Evolutionary conservation across 2,888 invertebrate genomes (phyloP), one percentile per base, ranked within the genome.

Genomic region (Zaprionus lineosus): DNA sequence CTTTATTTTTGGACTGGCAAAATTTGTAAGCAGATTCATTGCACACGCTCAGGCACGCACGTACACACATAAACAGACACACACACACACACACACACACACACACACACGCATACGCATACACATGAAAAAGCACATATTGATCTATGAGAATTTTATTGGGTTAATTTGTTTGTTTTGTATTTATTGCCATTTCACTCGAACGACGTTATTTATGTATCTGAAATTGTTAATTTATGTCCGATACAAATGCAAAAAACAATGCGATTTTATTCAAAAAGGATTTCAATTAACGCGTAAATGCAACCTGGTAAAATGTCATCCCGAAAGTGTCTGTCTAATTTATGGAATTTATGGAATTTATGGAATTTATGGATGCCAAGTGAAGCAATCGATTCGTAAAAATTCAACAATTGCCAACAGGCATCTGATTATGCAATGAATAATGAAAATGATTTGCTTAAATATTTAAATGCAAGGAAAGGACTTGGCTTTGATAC

Each of bases 81-180:
- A 16, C 29, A 9, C 16, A 4, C 33, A 34, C 8, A 11, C 21
- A 8, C 4, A 19, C 24, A 5, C 28, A 29, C 8, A n/a, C 21
- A 6, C 4, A 19, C 19, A 53, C 19, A 11, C 24, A 33, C 19
- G 19, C 4, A 58, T 8, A 24, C 2, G 24, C 14, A 14, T 2
- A 5, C 24, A 4, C 16, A 15, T 46, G 64, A n/a, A n/a, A n/a
- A n/a, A n/a, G n/a, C n/a, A n/a, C n/a, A n/a, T n/a, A n/a, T n/a
- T 68, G 63, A 81, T 76, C 78, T 82, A 78, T 82, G 59, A 47
- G 21, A 65, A 73, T 81, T 81, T 75, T 61, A 79, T 76, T 73
- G 81, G 64, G 65, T 70, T 74, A 74, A 74, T 81, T 85, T 81
- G 78, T 81, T 85, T 83, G 62, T 60, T 68, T 60, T 69, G 51